These are phyloP conservation scores for Eledona agricola DNA, from an alignment of 2,888 invertebrate species.

Conservation along the genomic window DNA sequence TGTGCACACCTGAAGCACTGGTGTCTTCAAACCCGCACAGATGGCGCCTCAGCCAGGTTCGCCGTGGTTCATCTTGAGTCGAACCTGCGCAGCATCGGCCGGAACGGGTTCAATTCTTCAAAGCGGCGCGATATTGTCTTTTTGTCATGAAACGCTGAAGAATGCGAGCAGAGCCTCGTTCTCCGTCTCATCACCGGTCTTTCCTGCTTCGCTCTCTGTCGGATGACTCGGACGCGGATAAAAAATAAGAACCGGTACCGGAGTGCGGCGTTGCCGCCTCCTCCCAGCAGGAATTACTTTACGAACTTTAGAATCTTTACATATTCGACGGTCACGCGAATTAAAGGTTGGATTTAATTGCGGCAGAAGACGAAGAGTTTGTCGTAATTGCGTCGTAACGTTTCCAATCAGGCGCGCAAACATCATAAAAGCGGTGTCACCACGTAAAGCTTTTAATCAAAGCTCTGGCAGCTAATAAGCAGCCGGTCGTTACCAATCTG, in stretches of 20 bases:
- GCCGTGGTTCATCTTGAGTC: neutral
- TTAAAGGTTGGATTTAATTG: conserved; percentile 25
- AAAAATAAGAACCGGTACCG: conserved; percentile 40
- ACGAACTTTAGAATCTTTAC: conserved; percentile 20
- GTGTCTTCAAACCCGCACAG: no score
- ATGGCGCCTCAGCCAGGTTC: no score
- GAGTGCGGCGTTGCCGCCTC: conserved; percentile 30
- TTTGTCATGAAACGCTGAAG: conserved; percentile 45
- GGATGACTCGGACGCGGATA: conserved; percentile 34
- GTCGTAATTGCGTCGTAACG: conserved; percentile 27
- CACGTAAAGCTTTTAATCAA: conserved; percentile 53
- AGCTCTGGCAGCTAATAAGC: conserved; percentile 54
- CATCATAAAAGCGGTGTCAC: conserved; percentile 46
- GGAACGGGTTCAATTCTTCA: conserved; percentile 30
- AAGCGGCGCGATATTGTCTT: conserved; percentile 41
- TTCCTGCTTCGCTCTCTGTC: conserved; percentile 12
- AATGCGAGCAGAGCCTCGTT: conserved; percentile 41
- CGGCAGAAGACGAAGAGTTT: conserved; percentile 9
- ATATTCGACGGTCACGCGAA: conserved; percentile 8
- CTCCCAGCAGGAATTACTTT: conserved; percentile 7
- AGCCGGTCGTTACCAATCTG: conserved; percentile 55
- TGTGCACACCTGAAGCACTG: no score
- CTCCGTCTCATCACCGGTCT: conserved; percentile 9
- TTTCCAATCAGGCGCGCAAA: conserved; percentile 53
- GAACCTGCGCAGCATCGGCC: conserved; percentile 9